Conservation (phyloP, 2,113 vertebrate genomes). For the Erpornis zantholeuca region DNA sequence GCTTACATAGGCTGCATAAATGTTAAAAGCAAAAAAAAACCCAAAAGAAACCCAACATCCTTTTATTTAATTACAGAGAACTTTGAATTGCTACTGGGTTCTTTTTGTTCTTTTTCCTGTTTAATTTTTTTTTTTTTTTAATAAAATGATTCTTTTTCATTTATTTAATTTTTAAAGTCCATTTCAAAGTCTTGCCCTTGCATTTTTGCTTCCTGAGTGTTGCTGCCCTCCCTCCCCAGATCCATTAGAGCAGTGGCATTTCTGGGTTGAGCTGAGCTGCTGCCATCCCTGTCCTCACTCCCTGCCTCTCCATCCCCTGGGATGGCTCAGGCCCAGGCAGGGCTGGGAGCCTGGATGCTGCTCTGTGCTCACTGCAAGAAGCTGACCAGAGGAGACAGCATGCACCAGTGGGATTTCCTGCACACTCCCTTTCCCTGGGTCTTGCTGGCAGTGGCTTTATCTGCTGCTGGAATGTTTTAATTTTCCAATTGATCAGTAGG, state of each 20-base stretch:
- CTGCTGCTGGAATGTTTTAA: background rate
- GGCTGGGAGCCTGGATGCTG: background rate
- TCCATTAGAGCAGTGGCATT: background rate
- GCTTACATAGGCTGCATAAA: background rate
- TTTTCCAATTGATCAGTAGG: background rate
- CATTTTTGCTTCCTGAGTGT: background rate
- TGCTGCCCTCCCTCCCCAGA: background rate
- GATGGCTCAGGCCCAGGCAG: background rate
- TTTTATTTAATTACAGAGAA: background rate
- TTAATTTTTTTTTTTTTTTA: background rate
- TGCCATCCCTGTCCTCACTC: background rate
- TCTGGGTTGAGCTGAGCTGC: background rate
- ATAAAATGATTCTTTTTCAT: fast-evolving
- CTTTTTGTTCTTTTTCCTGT: background rate
- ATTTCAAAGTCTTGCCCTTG: background rate
- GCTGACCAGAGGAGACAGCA: background rate
- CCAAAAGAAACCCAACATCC: fast-evolving
- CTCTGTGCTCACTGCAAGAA: background rate
- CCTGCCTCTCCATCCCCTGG: background rate
- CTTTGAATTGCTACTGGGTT: background rate
- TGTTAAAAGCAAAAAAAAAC: background rate
- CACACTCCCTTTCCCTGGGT: background rate
- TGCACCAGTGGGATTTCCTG: background rate
- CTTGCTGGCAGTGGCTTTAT: background rate
- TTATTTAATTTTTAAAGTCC: background rate